phyloP scores from a whole-genome alignment of 2,888 invertebrate species.

The Scaptomyza reducta region DNA sequence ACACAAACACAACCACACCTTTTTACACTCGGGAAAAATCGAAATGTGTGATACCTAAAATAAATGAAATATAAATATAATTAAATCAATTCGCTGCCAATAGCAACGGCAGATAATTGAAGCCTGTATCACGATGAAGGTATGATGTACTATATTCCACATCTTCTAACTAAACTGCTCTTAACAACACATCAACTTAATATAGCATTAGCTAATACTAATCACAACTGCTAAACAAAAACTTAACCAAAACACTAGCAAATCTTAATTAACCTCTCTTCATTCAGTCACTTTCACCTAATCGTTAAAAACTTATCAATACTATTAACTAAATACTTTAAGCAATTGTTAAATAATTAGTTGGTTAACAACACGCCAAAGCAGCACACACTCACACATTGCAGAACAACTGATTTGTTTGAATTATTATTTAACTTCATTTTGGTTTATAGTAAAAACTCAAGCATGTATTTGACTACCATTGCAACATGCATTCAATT shows the following conservation, averaged over 20 bases:
- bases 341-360: conserved; percentile 25
- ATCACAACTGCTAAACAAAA: conserved; percentile 46
- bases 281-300: conserved; percentile 33
- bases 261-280: conserved; percentile 21
- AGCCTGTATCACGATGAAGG: conserved; percentile 97
- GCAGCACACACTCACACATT: conserved; percentile 50
- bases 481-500: conserved; percentile 10
- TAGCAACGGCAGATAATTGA: conserved; percentile 94
- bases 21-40: conserved; percentile 36
- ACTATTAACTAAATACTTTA: conserved; percentile 18
- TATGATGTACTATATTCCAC: conserved; percentile 85
- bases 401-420: conserved; percentile 32
- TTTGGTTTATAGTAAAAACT: conserved; percentile 4
- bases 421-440: conserved; percentile 3
- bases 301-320: conserved; percentile 10
- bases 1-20: conserved; percentile 39
- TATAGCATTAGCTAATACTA: conserved; percentile 29
- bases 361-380: conserved; percentile 39
- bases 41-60: conserved; percentile 72
- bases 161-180: conserved; percentile 56
- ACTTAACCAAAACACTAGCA: conserved; percentile 32
- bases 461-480: conserved; percentile 11
- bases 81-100: conserved; percentile 85
- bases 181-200: conserved; percentile 47
- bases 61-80: conserved; percentile 53